These are phyloP conservation scores for Morbakka virulenta DNA, from an alignment of 30 jellyfish, hydroid and myxozoan genomes.

Conservation along the genomic window DNA sequence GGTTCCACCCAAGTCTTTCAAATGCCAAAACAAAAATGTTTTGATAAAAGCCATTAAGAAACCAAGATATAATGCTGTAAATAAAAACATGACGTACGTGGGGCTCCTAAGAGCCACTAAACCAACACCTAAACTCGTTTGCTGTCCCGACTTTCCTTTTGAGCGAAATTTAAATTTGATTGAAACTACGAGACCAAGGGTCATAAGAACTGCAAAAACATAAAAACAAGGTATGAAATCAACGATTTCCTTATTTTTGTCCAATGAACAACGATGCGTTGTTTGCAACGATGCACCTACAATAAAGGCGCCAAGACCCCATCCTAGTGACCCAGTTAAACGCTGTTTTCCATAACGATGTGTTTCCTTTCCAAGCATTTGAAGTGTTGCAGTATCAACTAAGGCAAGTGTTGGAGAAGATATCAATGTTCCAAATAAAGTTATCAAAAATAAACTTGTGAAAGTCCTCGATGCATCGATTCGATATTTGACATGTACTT, in stretches of 20 bases:
- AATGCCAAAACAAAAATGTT: slow-evolving; percentile 97
- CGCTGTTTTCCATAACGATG: slow-evolving; percentile 98
- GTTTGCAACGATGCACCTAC: slow-evolving; percentile 98
- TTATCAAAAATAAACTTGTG: slow-evolving; percentile 84
- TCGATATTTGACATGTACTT: slow-evolving; percentile 59
- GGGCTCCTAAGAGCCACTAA: slow-evolving; percentile 89
- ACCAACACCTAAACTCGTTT: slow-evolving; percentile 83
- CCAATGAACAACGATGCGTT: slow-evolving; percentile 92
- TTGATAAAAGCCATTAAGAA: slow-evolving; percentile 94
- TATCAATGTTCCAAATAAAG: slow-evolving; percentile 91
- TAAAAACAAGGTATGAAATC: slow-evolving; percentile 96
- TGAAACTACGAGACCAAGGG: slow-evolving; percentile 87
- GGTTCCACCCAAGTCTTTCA: slow-evolving; percentile 96
- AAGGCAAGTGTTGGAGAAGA: slow-evolving; percentile 97
- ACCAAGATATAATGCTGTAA: slow-evolving; percentile 94
- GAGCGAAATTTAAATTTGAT: slow-evolving; percentile 68
- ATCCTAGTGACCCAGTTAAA: slow-evolving; percentile 97
- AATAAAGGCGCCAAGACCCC: slow-evolving; percentile 99
- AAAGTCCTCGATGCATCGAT: slow-evolving; percentile 94
- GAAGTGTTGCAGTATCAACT: slow-evolving; percentile 97
- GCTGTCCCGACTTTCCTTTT: slow-evolving; percentile 67
- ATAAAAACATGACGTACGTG: slow-evolving; percentile 85
- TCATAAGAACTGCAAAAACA: slow-evolving; percentile 92
- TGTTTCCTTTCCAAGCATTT: slow-evolving; percentile 95
- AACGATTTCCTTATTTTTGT: slow-evolving; percentile 83